Percentiles rank a stretch among this genome's conserved stretches.
Evolutionary conservation across 2,113 vertebrate genomes (phyloP).

Genomic region (Phylloscopus trochilus): DNA sequence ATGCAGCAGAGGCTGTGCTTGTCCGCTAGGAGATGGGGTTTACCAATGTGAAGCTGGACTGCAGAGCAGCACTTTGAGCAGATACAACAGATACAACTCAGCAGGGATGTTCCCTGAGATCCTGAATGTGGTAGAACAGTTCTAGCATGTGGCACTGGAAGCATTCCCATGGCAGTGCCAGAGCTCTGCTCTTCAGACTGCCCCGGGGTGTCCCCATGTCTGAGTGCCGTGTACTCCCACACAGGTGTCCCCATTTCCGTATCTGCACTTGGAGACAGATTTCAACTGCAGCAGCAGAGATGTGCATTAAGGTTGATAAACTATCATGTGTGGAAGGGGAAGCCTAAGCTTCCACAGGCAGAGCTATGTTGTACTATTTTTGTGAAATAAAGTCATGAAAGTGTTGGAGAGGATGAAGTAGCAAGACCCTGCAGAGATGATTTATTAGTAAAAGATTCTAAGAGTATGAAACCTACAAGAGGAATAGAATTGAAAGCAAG

Average conservation of each 20-base stretch:
- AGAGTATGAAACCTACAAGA: too few relatives aligned
- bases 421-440: too few relatives aligned
- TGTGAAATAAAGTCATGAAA: background rate
- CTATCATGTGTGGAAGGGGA: background rate
- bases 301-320: background rate
- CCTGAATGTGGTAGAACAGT: background rate
- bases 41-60: fast-evolving
- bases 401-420: too few relatives aligned
- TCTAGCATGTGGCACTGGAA: background rate
- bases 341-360: background rate
- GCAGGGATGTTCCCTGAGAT: background rate
- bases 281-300: background rate
- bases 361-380: background rate
- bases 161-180: background rate
- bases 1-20: background rate
- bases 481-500: too few relatives aligned
- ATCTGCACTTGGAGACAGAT: background rate
- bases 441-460: too few relatives aligned
- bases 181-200: background rate
- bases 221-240: fast-evolving
- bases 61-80: background rate
- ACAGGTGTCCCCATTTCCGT: background rate
- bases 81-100: background rate
- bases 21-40: fast-evolving
- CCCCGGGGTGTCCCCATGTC: fast-evolving